Evolutionary conservation across 30 jellyfish, hydroid and myxozoan species (phyloP), one percentile per base, ranked within the genome.

Genomic region (Cassiopea andromeda): DNA sequence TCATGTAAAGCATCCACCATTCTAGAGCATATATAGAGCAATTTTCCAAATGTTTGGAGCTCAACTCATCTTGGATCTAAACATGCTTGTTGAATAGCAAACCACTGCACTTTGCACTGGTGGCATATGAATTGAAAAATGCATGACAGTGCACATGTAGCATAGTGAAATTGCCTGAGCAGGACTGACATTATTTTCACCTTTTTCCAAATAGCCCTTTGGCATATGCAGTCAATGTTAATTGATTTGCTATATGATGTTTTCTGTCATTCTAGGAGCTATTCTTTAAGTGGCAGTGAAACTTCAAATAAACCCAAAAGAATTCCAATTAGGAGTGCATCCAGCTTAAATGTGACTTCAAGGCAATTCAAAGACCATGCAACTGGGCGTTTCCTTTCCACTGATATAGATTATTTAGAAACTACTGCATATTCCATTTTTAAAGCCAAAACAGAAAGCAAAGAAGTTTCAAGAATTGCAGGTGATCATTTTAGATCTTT

Each of bases 311-410:
- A 71, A 73, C 18, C 44, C 1, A 77, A 72, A 72, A 88, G 59
- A 45, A n/a, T 87, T 7, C 5, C 85, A 44, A 16, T 59, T 27
- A 43, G 47, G 60, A 78, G 84, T 27, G 59, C 97, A n/a, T 85
- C 77, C 19, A 48, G 82, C 8, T 46, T 84, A 44, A 83, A 83
- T 1, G 86, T 90, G 58, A 46, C 97, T 8, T 90, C 97, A 76
- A 73, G 76, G 60, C 97, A 90, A 50, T 14, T 80, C 15, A 90
- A 90, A 90, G 97, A 90, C 46, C 46, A 12, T 90, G 92, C 83
- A 44, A 75, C 90, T 18, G 97, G 97, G 18, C 47, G 8, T 2
- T 89, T 76, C 60, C 73, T 89, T 1, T 47, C 77, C 48, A 89
- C 97, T 8, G 88, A 89, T 66, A 59, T 82, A 1, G 85, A 60